phyloP scores from a whole-genome alignment of 2,888 invertebrate species.

The Eudemis profundana region DNA sequence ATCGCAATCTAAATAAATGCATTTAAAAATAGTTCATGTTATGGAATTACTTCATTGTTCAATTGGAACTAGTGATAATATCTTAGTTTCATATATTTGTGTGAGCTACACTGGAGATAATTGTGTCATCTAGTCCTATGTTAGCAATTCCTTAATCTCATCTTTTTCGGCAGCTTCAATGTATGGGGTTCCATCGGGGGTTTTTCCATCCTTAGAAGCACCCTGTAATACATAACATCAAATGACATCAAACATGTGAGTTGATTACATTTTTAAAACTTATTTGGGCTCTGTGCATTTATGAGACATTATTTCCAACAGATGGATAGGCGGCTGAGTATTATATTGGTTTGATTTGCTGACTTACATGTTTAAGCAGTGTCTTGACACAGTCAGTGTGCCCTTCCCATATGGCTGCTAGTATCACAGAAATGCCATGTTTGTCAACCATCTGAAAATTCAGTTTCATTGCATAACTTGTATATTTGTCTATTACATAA shows the following conservation, averaged over 20 bases:
- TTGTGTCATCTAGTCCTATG: constrained; percentile 61
- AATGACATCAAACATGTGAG: constrained; percentile 32
- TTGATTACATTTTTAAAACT: too few species aligned
- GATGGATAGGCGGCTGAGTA: neutral
- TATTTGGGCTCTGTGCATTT: too few species aligned
- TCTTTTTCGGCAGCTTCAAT: constrained; percentile 95
- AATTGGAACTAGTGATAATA: constrained; percentile 61
- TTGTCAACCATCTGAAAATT: constrained; percentile 94
- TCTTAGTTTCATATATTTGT: constrained; percentile 66
- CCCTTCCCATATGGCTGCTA: constrained; percentile 99
- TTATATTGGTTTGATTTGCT: neutral
- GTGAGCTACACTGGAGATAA: constrained; percentile 49
- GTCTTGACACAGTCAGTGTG: constrained; percentile 96
- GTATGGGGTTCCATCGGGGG: constrained; percentile 95
- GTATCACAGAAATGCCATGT: constrained; percentile 96
- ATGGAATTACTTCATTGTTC: constrained; percentile 61
- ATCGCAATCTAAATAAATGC: constrained; percentile 82
- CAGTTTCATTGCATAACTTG: constrained; percentile 29
- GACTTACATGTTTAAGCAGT: constrained; percentile 92
- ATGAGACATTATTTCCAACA: too few species aligned
- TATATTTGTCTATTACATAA: too few species aligned
- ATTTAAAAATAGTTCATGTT: constrained; percentile 78
- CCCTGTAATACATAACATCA: constrained; percentile 85
- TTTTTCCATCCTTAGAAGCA: constrained; percentile 91
- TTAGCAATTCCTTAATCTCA: constrained; percentile 92